Percentiles rank a stretch among this genome's conserved stretches.
Evolutionary conservation across 1,140 invertebrate species (phyloP).

Genomic region (Papilio machaon): DNA sequence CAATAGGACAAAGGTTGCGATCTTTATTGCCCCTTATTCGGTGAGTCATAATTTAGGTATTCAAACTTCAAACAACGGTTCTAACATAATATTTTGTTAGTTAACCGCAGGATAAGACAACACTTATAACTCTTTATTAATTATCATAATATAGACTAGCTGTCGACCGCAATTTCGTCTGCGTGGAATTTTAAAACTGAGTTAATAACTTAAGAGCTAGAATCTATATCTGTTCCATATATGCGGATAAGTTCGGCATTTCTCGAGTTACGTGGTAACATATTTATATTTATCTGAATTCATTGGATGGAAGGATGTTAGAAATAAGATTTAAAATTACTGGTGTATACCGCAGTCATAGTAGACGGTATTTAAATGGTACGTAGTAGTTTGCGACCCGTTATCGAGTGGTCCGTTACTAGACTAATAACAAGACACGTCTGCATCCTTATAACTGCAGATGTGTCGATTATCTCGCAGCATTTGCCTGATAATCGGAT

Average conservation of each 20-base stretch:
- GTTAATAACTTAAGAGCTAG: neutral
- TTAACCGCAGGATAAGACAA: neutral
- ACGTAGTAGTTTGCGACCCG: neutral
- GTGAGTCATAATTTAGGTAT: slow-evolving; percentile 5
- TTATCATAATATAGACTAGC: neutral
- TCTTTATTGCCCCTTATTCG: slow-evolving; percentile 4
- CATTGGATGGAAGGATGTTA: too few relatives aligned
- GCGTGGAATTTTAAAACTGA: neutral
- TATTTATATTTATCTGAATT: neutral
- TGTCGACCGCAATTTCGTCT: neutral
- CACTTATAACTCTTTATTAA: neutral
- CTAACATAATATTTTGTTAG: neutral
- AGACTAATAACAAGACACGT: slow-evolving; percentile 29
- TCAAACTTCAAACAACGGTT: neutral
- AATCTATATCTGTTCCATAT: neutral
- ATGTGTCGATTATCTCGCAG: slow-evolving; percentile 10
- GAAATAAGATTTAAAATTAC: neutral
- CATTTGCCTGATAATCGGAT: slow-evolving; percentile 14
- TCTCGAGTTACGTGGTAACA: neutral
- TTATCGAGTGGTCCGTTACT: slow-evolving; percentile 17
- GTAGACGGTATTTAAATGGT: neutral
- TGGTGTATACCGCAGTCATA: neutral
- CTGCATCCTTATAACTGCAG: slow-evolving; percentile 23
- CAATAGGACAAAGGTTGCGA: slow-evolving; percentile 21
- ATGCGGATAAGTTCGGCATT: neutral